phyloP scores from a whole-genome alignment of 2,113 vertebrate genomes.

The Hemibagrus wyckioides region DNA sequence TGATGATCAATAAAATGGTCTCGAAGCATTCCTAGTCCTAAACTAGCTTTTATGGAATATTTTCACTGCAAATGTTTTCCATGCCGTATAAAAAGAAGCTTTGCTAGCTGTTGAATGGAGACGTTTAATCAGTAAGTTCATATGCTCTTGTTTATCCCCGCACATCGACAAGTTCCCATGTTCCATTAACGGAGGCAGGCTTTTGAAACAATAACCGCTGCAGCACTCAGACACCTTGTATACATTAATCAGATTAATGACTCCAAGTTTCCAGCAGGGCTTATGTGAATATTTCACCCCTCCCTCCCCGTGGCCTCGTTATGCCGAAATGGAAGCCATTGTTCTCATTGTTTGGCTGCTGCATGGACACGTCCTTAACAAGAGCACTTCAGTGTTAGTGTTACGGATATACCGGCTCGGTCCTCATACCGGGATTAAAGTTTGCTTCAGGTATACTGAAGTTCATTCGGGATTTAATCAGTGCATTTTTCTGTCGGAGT shows the following conservation, averaged over 20 bases:
- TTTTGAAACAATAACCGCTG: slow-evolving; percentile 19
- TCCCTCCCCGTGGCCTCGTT: slow-evolving; percentile 54
- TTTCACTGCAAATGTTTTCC: background rate
- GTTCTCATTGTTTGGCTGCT: slow-evolving; percentile 34
- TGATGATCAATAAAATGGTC: background rate
- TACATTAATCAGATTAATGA: slow-evolving; percentile 76
- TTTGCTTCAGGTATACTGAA: slow-evolving; percentile 1
- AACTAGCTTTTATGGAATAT: background rate
- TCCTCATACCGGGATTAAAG: background rate
- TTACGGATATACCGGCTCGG: background rate
- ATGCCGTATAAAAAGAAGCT: background rate
- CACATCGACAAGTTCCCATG: background rate
- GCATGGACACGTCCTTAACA: background rate
- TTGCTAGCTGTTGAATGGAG: background rate
- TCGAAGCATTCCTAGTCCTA: background rate
- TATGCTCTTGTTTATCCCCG: background rate
- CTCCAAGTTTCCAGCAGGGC: slow-evolving; percentile 64
- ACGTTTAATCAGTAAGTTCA: background rate
- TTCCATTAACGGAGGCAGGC: slow-evolving; percentile 16
- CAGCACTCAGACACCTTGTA: slow-evolving; percentile 56
- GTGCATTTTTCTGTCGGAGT: background rate
- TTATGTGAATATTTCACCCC: slow-evolving; percentile 64
- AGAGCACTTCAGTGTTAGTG: slow-evolving; percentile 6
- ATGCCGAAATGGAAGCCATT: slow-evolving; percentile 38
- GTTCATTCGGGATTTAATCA: background rate